Conservation (phyloP, 2,797 vertebrate genomes). For the Pipistrellus pipistrellus region DNA sequence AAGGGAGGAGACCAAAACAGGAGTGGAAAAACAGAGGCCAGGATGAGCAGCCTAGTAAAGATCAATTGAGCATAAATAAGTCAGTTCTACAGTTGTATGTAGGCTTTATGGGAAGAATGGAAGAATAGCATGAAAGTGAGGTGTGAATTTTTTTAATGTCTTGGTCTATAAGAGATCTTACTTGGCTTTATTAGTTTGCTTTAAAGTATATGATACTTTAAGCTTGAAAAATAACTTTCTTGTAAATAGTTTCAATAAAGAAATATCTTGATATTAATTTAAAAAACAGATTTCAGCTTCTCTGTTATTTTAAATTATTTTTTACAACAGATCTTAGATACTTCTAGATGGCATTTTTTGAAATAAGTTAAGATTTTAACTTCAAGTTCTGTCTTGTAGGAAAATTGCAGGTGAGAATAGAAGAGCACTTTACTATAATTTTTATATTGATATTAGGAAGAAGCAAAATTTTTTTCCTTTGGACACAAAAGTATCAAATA, state of each 20-base stretch:
- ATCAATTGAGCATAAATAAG: background rate
- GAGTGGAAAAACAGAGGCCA: slow-evolving; percentile 2
- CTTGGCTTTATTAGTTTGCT: slow-evolving; percentile 46
- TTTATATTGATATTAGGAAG: slow-evolving; percentile 37
- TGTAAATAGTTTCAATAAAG: slow-evolving; percentile 40
- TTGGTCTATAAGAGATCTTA: background rate
- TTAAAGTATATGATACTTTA: slow-evolving; percentile 23
- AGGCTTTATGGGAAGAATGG: background rate
- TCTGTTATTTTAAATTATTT: slow-evolving; percentile 47
- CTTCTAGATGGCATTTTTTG: slow-evolving; percentile 24
- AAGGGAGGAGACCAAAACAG: slow-evolving; percentile 35
- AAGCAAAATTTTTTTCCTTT: slow-evolving; percentile 46
- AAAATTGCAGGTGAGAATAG: background rate
- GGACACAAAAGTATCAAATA: slow-evolving; percentile 26
- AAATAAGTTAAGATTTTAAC: slow-evolving; percentile 62
- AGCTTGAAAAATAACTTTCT: slow-evolving; percentile 29
- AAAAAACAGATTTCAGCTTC: slow-evolving; percentile 29
- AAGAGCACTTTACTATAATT: slow-evolving; percentile 38
- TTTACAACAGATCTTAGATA: background rate
- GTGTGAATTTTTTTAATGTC: background rate
- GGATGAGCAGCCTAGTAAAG: background rate
- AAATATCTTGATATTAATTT: slow-evolving; percentile 48
- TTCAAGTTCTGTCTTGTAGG: background rate
- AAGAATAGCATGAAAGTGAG: background rate
- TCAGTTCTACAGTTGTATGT: background rate